Evolutionary conservation across 2,888 invertebrate species (phyloP).

Genomic region (Nebria brevicollis): DNA sequence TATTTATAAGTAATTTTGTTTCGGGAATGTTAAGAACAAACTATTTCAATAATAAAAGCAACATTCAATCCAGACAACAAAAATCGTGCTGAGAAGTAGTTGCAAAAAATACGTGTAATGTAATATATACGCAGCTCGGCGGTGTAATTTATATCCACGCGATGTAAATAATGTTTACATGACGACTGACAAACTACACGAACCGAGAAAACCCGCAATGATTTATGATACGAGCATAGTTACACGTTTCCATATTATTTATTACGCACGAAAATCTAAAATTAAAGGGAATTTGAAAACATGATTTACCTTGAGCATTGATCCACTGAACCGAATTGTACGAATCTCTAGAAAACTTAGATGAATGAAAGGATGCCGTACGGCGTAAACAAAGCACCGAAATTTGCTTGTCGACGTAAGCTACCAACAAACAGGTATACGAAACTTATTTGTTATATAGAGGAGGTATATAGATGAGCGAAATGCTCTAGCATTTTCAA

Average conservation of each 20-base stretch:
- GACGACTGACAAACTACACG: conserved; percentile 44
- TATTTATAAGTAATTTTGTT: not conserved
- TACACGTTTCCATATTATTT: conserved; percentile 8
- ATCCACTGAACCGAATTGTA: not conserved
- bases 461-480: not conserved
- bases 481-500: not conserved
- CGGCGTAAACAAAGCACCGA: not conserved
- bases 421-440: not conserved
- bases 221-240: conserved; percentile 30
- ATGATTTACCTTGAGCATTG: not conserved
- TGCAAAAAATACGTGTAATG: not conserved
- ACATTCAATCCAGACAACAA: not conserved
- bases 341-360: not conserved
- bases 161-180: conserved; percentile 46
- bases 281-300: not conserved
- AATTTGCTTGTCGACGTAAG: not conserved
- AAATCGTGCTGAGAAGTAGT: not conserved
- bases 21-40: not conserved
- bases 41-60: not conserved
- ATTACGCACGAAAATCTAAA: not conserved
- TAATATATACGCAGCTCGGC: conserved; percentile 19
- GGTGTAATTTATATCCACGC: conserved; percentile 37
- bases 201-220: conserved; percentile 36
- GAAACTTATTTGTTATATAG: not conserved
- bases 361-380: not conserved